Base-by-base conservation (phyloP, 1,140 invertebrate species). In the Pachyrhynchus sulphureomaculatus region DNA sequence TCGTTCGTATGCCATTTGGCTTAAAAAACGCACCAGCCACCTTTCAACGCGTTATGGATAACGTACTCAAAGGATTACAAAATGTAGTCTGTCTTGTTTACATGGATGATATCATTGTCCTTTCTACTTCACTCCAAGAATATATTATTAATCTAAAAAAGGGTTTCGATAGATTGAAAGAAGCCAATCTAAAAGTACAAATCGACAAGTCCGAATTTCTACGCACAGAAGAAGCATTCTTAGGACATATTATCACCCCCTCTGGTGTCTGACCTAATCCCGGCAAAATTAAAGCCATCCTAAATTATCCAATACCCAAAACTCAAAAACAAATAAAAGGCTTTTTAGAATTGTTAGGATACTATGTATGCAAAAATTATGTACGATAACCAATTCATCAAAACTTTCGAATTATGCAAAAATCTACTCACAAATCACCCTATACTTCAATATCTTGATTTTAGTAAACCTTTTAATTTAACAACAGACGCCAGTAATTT, bases 401-500 rank as follows among this genome's bases (percentile, higher is more conserved):
- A 26, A 26, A n/a, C n/a, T n/a, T n/a, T n/a, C n/a, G n/a, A n/a
- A n/a, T n/a, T n/a, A n/a, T n/a, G n/a, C n/a, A n/a, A n/a, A n/a
- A n/a, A n/a, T n/a, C n/a, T n/a, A n/a, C n/a, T n/a, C n/a, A n/a
- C n/a, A n/a, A n/a, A n/a, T n/a, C n/a, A n/a, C n/a, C n/a, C n/a
- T n/a, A n/a, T n/a, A n/a, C n/a, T n/a, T n/a, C n/a, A n/a, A n/a
- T n/a, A n/a, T n/a, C n/a, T n/a, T n/a, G 70, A 77, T 54, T 74
- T 75, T 60, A 13, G 32, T 2, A 69, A 71, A 70, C 39, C 18
- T 55, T 76, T 75, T 44, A 68, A 68, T 18, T 52, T 75, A 32
- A 69, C 68, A 10, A 73, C 72, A 8, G 75, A 78, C 33, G 76
- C 74, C 1, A 66, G 56, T 18, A 64, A 73, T 53, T 60, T 54